phyloP scores from a whole-genome alignment of 2,797 vertebrate species.

The Hapalemur alaotrensis region DNA sequence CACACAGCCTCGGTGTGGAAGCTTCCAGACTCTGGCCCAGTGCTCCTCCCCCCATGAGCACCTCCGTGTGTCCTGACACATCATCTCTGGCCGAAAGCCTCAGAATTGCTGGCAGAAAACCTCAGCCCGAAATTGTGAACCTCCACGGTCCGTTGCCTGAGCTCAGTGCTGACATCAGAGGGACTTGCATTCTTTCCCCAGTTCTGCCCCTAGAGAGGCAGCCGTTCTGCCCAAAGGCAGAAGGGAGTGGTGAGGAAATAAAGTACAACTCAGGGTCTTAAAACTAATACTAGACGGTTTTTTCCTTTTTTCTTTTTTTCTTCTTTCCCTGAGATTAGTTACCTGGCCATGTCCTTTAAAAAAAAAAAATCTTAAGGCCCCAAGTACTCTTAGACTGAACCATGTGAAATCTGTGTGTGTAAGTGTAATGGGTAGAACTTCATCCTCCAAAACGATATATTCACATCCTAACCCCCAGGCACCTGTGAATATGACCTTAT shows the following conservation, averaged over 20 bases:
- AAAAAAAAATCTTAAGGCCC: background rate
- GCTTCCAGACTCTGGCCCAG: background rate
- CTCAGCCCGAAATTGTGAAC: background rate
- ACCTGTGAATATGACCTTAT: background rate
- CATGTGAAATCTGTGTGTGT: background rate
- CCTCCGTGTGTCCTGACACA: background rate
- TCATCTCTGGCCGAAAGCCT: background rate
- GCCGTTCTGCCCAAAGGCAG: background rate
- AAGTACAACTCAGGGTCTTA: background rate
- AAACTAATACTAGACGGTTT: background rate
- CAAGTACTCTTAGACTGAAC: background rate
- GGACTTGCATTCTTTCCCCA: background rate
- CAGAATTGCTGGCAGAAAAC: background rate
- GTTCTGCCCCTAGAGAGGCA: background rate
- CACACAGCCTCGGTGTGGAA: fast-evolving
- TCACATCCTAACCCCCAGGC: background rate
- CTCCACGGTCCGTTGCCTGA: background rate
- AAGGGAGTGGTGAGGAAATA: background rate
- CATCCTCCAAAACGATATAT: background rate
- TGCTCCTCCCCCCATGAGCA: fast-evolving
- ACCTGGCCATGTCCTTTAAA: background rate
- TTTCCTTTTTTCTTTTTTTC: background rate
- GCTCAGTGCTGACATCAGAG: background rate
- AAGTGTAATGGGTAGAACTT: background rate
- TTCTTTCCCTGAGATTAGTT: background rate